Conservation (phyloP, 1,140 invertebrate genomes). For the Apis florea region DNA sequence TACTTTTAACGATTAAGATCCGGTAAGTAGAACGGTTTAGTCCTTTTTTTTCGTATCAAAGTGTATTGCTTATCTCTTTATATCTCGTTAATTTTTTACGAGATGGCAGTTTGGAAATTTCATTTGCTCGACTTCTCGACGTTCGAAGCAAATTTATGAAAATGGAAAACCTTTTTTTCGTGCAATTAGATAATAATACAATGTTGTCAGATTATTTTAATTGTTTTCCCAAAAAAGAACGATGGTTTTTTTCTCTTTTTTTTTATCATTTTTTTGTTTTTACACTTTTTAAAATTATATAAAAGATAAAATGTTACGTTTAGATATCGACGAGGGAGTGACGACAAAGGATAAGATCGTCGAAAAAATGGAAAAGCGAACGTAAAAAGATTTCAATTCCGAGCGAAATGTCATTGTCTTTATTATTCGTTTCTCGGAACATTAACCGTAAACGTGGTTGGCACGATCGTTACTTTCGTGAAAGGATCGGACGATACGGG, state of each 20-base stretch:
- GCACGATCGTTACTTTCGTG: constrained; percentile 26
- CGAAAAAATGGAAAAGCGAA: not conserved
- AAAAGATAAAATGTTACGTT: no score
- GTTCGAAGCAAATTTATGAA: not conserved
- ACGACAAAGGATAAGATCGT: no score
- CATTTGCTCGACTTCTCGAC: not conserved
- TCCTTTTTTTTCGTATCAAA: not conserved
- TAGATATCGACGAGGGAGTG: not conserved
- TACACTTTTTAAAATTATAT: no score
- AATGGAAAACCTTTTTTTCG: not conserved
- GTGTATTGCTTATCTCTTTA: not conserved
- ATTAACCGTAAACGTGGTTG: constrained; percentile 39
- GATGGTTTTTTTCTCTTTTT: not conserved
- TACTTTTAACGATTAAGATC: constrained; percentile 63
- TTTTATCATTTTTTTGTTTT: no score
- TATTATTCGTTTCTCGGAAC: constrained; percentile 40
- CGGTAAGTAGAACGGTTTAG: not conserved
- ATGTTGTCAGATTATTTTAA: not conserved
- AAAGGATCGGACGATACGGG: constrained; percentile 16
- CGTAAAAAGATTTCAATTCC: constrained; percentile 30
- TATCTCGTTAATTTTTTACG: constrained; percentile 17
- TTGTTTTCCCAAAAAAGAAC: not conserved
- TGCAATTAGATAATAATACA: not conserved
- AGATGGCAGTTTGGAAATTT: constrained; percentile 7
- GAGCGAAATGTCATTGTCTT: constrained; percentile 16